Conservation (phyloP, 2,113 vertebrate genomes). For the Lota lota region DNA sequence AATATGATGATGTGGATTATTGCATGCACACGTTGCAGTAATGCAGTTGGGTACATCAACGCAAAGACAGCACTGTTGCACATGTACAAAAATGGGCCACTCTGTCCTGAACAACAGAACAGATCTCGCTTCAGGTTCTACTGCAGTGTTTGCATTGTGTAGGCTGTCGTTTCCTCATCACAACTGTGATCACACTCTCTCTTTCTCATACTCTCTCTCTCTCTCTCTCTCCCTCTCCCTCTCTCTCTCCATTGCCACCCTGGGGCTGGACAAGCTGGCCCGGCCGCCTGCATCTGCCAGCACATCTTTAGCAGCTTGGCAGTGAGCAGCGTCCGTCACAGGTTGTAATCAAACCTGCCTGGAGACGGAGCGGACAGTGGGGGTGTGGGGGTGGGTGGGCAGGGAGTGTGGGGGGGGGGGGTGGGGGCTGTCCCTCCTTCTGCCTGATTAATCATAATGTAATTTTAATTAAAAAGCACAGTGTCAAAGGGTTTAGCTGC, state of each 20-base stretch:
- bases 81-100: too few species aligned
- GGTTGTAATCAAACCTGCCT: conserved; percentile 97
- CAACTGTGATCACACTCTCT: too few species aligned
- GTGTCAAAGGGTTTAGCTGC: conserved; percentile 99
- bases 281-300: conserved; percentile 87
- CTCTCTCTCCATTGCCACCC: conserved; percentile 60
- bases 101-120: too few species aligned
- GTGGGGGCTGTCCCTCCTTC: conserved; percentile 79
- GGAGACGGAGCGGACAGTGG: conserved; percentile 55
- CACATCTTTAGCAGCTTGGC: conserved; percentile 97
- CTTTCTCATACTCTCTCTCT: background rate
- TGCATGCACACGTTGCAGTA: too few species aligned
- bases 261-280: conserved; percentile 69
- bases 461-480: conserved; percentile 99
- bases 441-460: conserved; percentile 99
- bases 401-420: conserved; percentile 22
- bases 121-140: too few species aligned
- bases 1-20: too few species aligned
- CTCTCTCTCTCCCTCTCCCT: conserved; percentile 35
- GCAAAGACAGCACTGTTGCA: too few species aligned
- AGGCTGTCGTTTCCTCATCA: too few species aligned
- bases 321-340: conserved; percentile 88
- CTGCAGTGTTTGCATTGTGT: too few species aligned
- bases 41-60: too few species aligned
- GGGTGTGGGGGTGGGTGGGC: too few species aligned